Evolutionary conservation across 2,888 invertebrate species (phyloP).

Genomic region (Iphiclides podalirius): DNA sequence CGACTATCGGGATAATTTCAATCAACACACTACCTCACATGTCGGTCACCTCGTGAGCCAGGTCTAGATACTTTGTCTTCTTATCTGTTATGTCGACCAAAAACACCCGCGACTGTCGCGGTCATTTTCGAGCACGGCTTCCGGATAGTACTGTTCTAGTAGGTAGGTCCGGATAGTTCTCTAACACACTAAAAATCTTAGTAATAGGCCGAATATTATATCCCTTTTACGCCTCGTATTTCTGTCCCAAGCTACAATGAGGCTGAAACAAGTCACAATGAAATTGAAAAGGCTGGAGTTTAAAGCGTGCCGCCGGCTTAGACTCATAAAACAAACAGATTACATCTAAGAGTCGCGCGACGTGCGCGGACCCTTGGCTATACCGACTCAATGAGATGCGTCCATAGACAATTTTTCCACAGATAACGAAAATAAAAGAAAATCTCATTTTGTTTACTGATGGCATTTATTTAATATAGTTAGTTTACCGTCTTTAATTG

Average conservation of each 20-base stretch:
- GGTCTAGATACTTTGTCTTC: too few species aligned
- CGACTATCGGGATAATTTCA: too few species aligned
- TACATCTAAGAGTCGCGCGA: conserved; percentile 53
- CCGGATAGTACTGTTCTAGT: too few species aligned
- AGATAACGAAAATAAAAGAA: background rate
- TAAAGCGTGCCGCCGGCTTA: conserved; percentile 45
- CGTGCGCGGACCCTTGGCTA: conserved; percentile 41
- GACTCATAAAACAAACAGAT: conserved; percentile 68
- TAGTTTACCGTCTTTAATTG: too few species aligned
- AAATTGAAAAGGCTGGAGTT: conserved; percentile 35
- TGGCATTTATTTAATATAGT: too few species aligned
- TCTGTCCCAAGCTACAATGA: conserved; percentile 33
- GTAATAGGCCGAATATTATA: background rate
- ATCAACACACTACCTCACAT: too few species aligned
- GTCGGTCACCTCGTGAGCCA: too few species aligned
- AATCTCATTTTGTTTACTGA: too few species aligned
- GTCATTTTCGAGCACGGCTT: too few species aligned
- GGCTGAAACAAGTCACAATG: conserved; percentile 37
- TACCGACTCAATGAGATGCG: conserved; percentile 37
- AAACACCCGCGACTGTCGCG: too few species aligned
- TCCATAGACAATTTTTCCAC: conserved; percentile 23
- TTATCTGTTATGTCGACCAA: too few species aligned
- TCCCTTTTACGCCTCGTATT: background rate
- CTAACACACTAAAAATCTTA: background rate
- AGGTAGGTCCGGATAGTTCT: too few species aligned